These are phyloP conservation scores for Rhagonycha fulva DNA, from an alignment of 2,888 invertebrate genomes.

Conservation along the genomic window DNA sequence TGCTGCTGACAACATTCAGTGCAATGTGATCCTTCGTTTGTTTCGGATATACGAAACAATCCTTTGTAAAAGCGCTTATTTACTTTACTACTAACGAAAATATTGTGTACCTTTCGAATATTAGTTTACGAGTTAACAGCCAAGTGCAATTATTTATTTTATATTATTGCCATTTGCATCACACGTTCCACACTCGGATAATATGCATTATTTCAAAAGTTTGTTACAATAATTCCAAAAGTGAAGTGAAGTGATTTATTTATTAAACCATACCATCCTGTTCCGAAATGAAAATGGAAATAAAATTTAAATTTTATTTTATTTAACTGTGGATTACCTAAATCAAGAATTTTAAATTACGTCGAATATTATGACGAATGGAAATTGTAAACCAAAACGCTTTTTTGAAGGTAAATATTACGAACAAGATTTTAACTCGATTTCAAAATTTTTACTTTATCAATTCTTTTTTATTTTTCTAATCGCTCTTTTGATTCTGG, in stretches of 20 bases:
- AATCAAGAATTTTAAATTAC: background rate
- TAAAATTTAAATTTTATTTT: background rate
- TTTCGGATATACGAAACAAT: constrained; percentile 8
- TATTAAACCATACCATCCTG: too few relatives aligned
- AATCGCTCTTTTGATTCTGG: background rate
- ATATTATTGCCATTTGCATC: background rate
- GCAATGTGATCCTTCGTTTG: constrained; percentile 27
- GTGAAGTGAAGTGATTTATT: background rate
- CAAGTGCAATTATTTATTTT: background rate
- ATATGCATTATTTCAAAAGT: background rate
- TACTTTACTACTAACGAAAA: too few relatives aligned
- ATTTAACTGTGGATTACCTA: background rate
- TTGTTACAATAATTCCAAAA: background rate
- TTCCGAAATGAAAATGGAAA: background rate
- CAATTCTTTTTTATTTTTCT: background rate
- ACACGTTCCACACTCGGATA: background rate
- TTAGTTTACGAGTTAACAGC: background rate
- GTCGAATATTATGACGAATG: constrained; percentile 48
- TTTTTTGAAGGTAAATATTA: constrained; percentile 16
- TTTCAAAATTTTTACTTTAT: too few relatives aligned
- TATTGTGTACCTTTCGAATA: background rate
- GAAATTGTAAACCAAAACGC: constrained; percentile 39
- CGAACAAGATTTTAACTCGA: background rate
- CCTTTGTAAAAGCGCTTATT: background rate
- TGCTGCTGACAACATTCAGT: constrained; percentile 28